Evolutionary conservation across 2,113 vertebrate species (phyloP), one percentile per base, ranked within the genome.

Genomic region (Theropithecus gelada): DNA sequence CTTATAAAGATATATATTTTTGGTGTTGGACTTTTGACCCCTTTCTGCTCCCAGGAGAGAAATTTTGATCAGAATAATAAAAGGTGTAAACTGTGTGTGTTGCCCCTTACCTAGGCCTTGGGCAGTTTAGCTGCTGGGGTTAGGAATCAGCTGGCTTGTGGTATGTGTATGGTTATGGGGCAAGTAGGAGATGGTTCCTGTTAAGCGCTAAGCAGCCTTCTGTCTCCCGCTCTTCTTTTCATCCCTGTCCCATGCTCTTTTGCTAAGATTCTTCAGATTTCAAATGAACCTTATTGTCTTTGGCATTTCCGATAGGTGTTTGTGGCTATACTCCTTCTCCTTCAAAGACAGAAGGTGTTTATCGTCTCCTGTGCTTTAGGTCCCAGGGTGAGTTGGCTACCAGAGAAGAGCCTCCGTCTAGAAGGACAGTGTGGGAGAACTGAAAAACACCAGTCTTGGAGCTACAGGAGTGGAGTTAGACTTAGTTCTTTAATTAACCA

Each of bases 61-160:
- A 72, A 88, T 98, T 97, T 98, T 95, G 96, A 94, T 92, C 78
- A 88, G 80, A 97, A 97, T 97, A 97, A 97, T 97, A 96, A 96
- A 98, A 98, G 95, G 87, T 97, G 94, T 94, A 97, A 98, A 97
- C 84, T 98, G 81, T 98, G 48, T 96, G 43, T 85, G 78, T 97
- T 88, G 43, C 48, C 76, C 66, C 68, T 95, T 97, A 96, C 92
- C 87, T 97, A 93, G 95, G 64, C 80, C 48, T 50, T 79, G 64
- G 59, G 73, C 88, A 94, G 93, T 82, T 97, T 72, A 94, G 79
- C 87, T 86, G 89, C 72, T 92, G 57, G 86, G 90, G 57, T 90
- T 93, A 96, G 94, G 96, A 94, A 90, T 88, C 78, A 66, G n/a
- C 43, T 13, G 35, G 11, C 76, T 75, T 87, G 72, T 90, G 45